Conservation (phyloP, 2,888 invertebrate genomes). For the Orthosia gracilis region DNA sequence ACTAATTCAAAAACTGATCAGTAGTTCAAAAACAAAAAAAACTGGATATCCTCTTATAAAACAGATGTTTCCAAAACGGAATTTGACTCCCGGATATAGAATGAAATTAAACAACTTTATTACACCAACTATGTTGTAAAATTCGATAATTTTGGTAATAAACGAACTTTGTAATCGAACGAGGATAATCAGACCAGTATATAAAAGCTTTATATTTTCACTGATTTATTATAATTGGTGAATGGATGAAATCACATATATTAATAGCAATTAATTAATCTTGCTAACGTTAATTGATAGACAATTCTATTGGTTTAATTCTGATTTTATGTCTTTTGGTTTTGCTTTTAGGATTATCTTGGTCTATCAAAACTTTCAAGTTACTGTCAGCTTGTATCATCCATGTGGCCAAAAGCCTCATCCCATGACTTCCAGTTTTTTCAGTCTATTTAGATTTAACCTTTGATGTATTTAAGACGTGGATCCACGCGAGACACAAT, state of each 20-base stretch:
- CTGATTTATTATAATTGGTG: slow-evolving; percentile 52
- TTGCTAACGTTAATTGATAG: slow-evolving; percentile 19
- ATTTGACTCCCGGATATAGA: slow-evolving; percentile 29
- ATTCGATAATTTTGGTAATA: slow-evolving; percentile 27
- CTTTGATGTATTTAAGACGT: too few species aligned
- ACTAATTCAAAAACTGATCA: too few species aligned
- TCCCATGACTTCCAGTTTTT: not conserved
- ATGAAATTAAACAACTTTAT: slow-evolving; percentile 34
- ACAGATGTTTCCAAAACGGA: slow-evolving; percentile 10
- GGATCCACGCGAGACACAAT: too few species aligned
- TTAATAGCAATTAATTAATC: slow-evolving; percentile 32
- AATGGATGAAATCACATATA: slow-evolving; percentile 17
- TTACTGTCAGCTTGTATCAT: not conserved
- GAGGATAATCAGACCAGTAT: slow-evolving; percentile 17
- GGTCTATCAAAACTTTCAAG: not conserved
- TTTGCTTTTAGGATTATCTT: not conserved
- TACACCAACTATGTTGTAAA: slow-evolving; percentile 39
- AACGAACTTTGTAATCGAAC: slow-evolving; percentile 1
- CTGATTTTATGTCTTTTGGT: not conserved
- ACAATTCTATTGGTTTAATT: slow-evolving; percentile 13
- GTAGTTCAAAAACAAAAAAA: not conserved
- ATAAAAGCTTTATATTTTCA: slow-evolving; percentile 31
- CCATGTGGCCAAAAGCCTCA: not conserved
- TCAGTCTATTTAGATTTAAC: not conserved
- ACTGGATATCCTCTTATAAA: not conserved